Percentiles rank a stretch among this genome's conserved stretches.
These are phyloP conservation scores for Flabesymbios commensalis DNA, from an alignment of 2,888 invertebrate species.

Conservation along the genomic window DNA sequence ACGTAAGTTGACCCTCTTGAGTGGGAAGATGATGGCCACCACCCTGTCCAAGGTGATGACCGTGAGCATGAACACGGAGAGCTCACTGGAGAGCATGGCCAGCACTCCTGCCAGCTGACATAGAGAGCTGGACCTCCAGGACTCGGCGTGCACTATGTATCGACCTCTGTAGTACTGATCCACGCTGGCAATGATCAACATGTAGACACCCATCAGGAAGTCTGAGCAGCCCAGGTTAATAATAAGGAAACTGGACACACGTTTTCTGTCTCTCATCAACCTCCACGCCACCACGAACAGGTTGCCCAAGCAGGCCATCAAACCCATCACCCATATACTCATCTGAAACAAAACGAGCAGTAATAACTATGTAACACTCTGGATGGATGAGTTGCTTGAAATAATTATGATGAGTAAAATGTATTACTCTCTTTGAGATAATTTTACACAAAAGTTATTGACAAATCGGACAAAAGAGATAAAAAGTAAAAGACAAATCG, in stretches of 20 bases:
- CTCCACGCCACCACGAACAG: conserved; percentile 62
- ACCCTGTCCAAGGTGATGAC: conserved; percentile 61
- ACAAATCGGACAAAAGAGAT: no score
- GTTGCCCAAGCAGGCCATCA: conserved; percentile 68
- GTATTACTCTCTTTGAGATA: no score
- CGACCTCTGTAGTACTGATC: conserved; percentile 47
- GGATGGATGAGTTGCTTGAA: no score
- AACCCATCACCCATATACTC: conserved; percentile 70
- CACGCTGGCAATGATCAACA: conserved; percentile 16
- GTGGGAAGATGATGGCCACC: conserved; percentile 59
- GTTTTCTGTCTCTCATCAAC: conserved; percentile 61
- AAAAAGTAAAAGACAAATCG: no score
- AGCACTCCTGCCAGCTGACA: conserved; percentile 56
- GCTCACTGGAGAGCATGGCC: conserved; percentile 59
- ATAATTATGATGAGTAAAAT: no score
- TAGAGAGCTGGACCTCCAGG: conserved; percentile 50
- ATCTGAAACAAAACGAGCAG: conserved; percentile 38
- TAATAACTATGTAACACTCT: background rate
- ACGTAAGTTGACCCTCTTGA: conserved; percentile 44
- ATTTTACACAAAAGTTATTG: no score
- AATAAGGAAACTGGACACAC: conserved; percentile 57
- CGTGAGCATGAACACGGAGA: conserved; percentile 61
- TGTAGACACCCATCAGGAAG: conserved; percentile 66
- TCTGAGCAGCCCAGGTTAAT: conserved; percentile 70
- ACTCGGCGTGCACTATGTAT: conserved; percentile 56